phyloP scores from a whole-genome alignment of 2,113 vertebrate genomes.

The Corythaixoides concolor region DNA sequence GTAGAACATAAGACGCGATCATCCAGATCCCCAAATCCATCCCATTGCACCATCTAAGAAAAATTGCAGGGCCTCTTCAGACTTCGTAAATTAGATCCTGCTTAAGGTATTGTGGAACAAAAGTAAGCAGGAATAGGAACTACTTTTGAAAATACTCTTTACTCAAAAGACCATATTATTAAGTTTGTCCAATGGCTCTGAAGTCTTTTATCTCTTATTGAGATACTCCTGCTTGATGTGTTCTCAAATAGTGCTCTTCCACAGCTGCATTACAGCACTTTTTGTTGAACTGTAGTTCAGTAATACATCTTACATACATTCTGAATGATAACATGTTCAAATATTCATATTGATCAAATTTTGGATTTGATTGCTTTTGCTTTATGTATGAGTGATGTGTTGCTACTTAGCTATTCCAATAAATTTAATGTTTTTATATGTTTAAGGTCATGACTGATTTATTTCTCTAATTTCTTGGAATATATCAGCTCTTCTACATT shows the following conservation, averaged over 20 bases:
- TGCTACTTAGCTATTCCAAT: background rate
- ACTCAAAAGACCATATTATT: background rate
- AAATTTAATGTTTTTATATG: fast-evolving
- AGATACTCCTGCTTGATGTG: background rate
- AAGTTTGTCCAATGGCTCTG: background rate
- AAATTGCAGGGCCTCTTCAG: background rate
- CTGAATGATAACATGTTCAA: background rate
- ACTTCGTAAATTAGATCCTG: background rate
- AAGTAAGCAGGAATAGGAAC: background rate
- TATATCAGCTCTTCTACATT: background rate
- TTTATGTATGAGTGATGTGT: background rate
- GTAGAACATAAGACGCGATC: background rate
- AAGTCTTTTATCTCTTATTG: background rate
- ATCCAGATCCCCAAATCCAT: background rate
- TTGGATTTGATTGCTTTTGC: background rate
- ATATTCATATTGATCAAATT: background rate
- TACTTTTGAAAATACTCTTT: background rate
- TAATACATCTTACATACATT: background rate
- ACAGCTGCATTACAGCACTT: background rate
- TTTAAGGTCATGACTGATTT: background rate
- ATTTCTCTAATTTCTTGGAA: background rate
- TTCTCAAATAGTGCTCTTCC: background rate
- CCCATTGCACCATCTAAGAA: background rate
- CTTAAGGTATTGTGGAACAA: background rate
- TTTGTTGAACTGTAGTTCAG: background rate